Conservation (phyloP, 2,113 vertebrate genomes). For the Ophthalmolycus amberensis region DNA sequence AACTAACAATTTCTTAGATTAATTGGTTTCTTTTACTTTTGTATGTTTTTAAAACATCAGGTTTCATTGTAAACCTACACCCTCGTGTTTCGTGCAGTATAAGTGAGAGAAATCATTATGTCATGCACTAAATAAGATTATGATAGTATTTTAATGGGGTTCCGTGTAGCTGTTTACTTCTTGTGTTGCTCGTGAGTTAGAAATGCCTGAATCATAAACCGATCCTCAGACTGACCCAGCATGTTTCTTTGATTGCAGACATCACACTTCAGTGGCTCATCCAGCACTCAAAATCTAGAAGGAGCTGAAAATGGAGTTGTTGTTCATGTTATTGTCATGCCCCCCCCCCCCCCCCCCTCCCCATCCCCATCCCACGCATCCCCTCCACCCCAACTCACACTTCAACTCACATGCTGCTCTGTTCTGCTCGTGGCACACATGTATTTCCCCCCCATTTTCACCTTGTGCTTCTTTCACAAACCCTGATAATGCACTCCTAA, state of each 20-base stretch:
- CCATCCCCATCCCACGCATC: no score
- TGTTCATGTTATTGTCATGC: slow-evolving; percentile 68
- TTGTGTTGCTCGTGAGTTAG: neutral
- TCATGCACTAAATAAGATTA: neutral
- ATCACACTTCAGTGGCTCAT: slow-evolving; percentile 91
- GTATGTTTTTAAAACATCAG: neutral
- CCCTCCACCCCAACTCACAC: slow-evolving; percentile 70
- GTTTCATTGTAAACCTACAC: neutral
- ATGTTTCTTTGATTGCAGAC: slow-evolving; percentile 70
- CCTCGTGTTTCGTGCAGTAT: neutral
- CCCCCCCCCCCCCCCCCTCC: slow-evolving; percentile 58
- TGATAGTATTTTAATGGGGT: neutral
- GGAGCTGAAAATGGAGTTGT: slow-evolving; percentile 80
- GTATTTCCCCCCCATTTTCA: neutral
- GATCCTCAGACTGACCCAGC: slow-evolving; percentile 7
- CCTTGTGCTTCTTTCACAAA: slow-evolving; percentile 41
- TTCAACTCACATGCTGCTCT: slow-evolving; percentile 64
- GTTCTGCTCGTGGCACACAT: slow-evolving; percentile 51
- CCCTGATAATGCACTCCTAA: slow-evolving; percentile 62
- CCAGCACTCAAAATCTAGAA: slow-evolving; percentile 90
- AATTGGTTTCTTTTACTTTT: neutral
- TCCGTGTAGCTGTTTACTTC: neutral
- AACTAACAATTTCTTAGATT: neutral
- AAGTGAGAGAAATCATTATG: neutral
- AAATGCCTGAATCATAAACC: neutral